Conservation (phyloP, 2,113 vertebrate genomes). For the Erpornis zantholeuca region DNA sequence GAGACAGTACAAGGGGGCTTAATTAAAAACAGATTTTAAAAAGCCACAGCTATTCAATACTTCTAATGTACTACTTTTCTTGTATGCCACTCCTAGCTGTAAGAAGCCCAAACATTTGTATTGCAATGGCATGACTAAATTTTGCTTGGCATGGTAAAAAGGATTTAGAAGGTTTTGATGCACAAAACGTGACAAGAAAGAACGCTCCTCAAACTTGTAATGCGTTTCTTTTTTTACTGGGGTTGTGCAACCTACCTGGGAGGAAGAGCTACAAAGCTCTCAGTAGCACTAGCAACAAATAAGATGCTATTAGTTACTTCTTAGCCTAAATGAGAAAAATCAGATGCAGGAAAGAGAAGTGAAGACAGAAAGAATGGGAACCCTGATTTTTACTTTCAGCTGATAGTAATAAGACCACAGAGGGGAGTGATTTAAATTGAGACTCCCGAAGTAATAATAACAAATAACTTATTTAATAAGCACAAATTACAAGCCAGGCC, state of each 20-base stretch:
- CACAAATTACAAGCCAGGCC: background rate
- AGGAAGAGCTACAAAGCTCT: background rate
- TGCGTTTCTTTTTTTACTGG: background rate
- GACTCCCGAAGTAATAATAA: background rate
- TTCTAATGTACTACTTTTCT: background rate
- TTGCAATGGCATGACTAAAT: background rate
- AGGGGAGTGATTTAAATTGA: background rate
- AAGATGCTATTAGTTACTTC: background rate
- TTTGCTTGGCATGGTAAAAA: background rate
- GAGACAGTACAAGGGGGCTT: background rate
- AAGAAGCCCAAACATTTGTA: background rate
- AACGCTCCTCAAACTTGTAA: background rate
- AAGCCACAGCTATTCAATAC: background rate
- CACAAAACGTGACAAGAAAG: background rate
- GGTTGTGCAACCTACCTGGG: background rate
- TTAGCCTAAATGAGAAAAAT: background rate
- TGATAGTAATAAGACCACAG: background rate
- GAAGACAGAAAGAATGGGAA: background rate
- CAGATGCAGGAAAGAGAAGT: background rate
- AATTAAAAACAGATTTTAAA: background rate
- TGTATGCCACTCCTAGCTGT: background rate
- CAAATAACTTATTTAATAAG: background rate
- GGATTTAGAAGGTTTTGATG: background rate
- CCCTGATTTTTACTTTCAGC: background rate
- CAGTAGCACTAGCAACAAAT: background rate